phyloP scores from a whole-genome alignment of 2,888 invertebrate genomes.

The Sinotaia quadrata region DNA sequence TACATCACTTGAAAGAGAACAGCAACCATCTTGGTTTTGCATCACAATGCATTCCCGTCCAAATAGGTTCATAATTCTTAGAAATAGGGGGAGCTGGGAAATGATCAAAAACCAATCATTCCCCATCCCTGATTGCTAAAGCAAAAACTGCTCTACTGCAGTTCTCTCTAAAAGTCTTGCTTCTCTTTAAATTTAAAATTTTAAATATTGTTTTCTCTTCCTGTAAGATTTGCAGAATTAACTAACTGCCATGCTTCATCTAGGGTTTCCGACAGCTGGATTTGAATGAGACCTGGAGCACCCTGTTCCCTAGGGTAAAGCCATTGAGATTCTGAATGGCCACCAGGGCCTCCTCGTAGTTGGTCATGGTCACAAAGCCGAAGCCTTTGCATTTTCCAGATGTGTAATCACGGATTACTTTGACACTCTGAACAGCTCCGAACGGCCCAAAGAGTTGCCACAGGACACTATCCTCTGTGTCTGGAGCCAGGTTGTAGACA shows the following conservation, averaged over 20 bases:
- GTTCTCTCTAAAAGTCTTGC: no score
- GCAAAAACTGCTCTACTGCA: no score
- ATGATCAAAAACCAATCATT: slow-evolving; percentile 27
- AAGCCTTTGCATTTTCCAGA: slow-evolving; percentile 99
- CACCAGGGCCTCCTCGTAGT: slow-evolving; percentile 96
- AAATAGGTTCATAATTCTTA: no score
- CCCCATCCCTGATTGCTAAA: no score
- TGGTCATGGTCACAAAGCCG: slow-evolving; percentile 98
- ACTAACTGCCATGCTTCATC: no score
- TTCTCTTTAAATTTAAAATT: no score
- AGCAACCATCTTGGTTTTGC: slow-evolving; percentile 16
- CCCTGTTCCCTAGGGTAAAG: slow-evolving; percentile 93
- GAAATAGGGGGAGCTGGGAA: slow-evolving; percentile 4
- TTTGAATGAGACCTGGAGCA: slow-evolving; percentile 98
- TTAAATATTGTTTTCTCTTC: no score
- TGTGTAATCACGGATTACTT: slow-evolving; percentile 94
- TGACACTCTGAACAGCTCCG: slow-evolving; percentile 96
- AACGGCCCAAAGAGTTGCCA: slow-evolving; percentile 98
- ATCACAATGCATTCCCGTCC: slow-evolving; percentile 25
- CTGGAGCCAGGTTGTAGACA: slow-evolving; percentile 92
- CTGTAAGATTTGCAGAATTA: no score
- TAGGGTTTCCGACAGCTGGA: slow-evolving; percentile 78
- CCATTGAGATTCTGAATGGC: slow-evolving; percentile 97
- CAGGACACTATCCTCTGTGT: slow-evolving; percentile 90
- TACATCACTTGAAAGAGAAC: neutral